Base-by-base conservation (phyloP, 2,888 invertebrate species). In the Drosophila vallismaia region DNA sequence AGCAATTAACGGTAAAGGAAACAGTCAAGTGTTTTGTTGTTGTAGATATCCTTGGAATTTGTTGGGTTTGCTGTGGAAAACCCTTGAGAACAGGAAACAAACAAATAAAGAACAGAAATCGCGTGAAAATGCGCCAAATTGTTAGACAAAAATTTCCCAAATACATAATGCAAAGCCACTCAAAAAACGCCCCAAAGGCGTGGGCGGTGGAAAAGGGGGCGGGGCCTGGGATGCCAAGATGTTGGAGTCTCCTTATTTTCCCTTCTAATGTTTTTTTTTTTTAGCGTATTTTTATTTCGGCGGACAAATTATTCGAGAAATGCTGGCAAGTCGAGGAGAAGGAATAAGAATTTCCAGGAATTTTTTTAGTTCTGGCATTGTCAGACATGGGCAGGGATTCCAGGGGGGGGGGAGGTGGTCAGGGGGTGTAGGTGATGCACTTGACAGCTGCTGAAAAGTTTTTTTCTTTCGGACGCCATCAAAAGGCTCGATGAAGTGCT, bases 91-190 rank as follows among this genome's bases (percentile, higher is more conserved):
- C n/a, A 31, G 26, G 40, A 52, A 59, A 49, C 73, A 73, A 74
- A 72, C 71, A 87, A 87, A 51, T 48, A 63, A 74, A 54, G 64
- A 38, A 19, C 31, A 12, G 68, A 64, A 87, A 86, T 74, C 73
- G 86, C 82, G 82, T 88, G 84, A 83, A 83, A 83, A 87, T 86
- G 85, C 86, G 75, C 77, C 77, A 88, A 88, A 83, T 83, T 82
- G 83, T 87, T 82, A 82, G 88, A 82, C 70, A 75, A 50, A 68
- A 66, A 50, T 28, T 48, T 80, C 78, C 71, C 74, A 86, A 79
- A 76, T 85, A 72, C 79, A 86, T 86, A 81, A 86, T 84, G 82
- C 85, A 80, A 53, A 58, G 67, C 53, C 63, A 63, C 63, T 63
- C 63, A 38, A 36, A n/a, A 28, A 42, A 10, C n/a, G n/a, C n/a